Evolutionary conservation across 2,113 vertebrate genomes (phyloP), one percentile per base, ranked within the genome.

Genomic region (Girardinichthys multiradiatus): DNA sequence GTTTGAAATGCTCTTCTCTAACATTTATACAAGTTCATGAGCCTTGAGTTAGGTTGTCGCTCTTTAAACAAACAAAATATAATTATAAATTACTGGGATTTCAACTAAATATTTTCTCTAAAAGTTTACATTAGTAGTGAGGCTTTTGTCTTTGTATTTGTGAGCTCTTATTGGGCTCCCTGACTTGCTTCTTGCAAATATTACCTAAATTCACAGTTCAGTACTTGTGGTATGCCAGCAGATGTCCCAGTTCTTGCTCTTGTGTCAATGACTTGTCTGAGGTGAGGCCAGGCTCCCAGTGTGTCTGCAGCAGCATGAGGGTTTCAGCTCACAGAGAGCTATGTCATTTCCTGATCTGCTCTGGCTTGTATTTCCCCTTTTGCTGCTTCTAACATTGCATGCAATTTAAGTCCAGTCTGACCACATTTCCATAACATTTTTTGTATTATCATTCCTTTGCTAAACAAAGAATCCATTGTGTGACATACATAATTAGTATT

Each of bases 321-420:
- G 63, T 76, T 84, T 86, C 71, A 64, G 58, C 81, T 70, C 77
- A 28, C 76, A 76, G 24, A 66, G 65, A 76, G 75, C 62, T 76
- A 70, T 87, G 80, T 90, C 86, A 86, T 90, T 83, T 65, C 60
- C 62, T 35, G 48, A 75, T 59, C 57, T 70, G 73, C 66, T 82
- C 68, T 30, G 37, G n/a, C 57, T 68, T 83, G 37, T 71, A 48
- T 73, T 87, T 87, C 76, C 78, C 57, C 74, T 79, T 81, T 77
- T 66, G 62, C 48, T 24, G 15, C 80, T 74, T 39, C 63, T 39
- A 63, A 73, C 51, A n/a, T 42, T 62, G 28, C 45, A 42, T 30
- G 31, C 27, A 57, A 62, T 61, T 29, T 10, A 17, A 71, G 12
- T 4, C 63, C 30, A 30, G 31, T 28, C 21, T 57, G 26, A 37